Percentiles rank a stretch among this genome's conserved stretches.
Evolutionary conservation across 2,888 invertebrate genomes (phyloP).

Genomic region (Clivina fossor): DNA sequence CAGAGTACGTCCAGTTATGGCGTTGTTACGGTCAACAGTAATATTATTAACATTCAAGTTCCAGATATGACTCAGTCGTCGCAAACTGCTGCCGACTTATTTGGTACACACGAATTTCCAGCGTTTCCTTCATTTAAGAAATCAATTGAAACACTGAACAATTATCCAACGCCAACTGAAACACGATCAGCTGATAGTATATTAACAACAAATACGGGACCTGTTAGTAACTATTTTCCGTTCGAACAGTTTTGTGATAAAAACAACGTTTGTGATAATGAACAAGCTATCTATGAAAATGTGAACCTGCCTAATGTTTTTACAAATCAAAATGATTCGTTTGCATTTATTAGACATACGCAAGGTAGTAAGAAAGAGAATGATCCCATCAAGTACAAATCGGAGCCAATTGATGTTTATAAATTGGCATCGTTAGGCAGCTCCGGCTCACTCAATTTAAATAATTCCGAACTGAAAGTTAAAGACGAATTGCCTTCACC

Average conservation of each 20-base stretch:
- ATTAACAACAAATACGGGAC: not conserved
- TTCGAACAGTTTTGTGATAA: slow-evolving; percentile 16
- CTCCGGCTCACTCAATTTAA: slow-evolving; percentile 5
- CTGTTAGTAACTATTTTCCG: no score
- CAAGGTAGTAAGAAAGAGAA: slow-evolving; percentile 14
- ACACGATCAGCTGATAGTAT: not conserved
- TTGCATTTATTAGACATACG: slow-evolving; percentile 36
- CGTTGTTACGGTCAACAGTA: slow-evolving; percentile 47
- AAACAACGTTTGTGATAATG: slow-evolving; percentile 30
- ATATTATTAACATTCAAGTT: slow-evolving; percentile 45
- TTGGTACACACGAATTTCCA: slow-evolving; percentile 35
- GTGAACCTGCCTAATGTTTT: slow-evolving; percentile 38
- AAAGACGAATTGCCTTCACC: slow-evolving; percentile 11
- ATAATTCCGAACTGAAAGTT: not conserved
- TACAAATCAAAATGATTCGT: slow-evolving; percentile 32
- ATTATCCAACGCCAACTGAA: slow-evolving; percentile 10
- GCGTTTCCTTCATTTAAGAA: slow-evolving; percentile 46
- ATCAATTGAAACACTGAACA: not conserved
- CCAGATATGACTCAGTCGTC: slow-evolving; percentile 28
- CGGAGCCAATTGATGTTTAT: slow-evolving; percentile 14
- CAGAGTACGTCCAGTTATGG: slow-evolving; percentile 46
- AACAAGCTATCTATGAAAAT: slow-evolving; percentile 43
- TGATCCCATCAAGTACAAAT: not conserved
- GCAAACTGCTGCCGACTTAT: slow-evolving; percentile 29
- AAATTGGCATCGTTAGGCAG: not conserved